These are phyloP conservation scores for Calliopum simillimum DNA, from an alignment of 2,888 invertebrate species.

Conservation along the genomic window DNA sequence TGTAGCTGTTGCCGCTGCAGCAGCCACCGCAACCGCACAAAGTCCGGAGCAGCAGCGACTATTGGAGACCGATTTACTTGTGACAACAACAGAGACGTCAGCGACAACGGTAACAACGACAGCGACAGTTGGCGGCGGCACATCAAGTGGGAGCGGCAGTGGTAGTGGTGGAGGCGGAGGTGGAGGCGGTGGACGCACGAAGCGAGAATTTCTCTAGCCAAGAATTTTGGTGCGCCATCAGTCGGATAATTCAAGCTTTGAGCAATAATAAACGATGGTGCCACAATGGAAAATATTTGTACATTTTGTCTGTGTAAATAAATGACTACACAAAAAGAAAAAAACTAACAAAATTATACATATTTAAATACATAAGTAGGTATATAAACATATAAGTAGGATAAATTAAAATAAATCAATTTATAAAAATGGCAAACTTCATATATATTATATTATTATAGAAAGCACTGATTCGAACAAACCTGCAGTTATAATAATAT, in stretches of 20 bases:
- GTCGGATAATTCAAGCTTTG: slow-evolving; percentile 61
- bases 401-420: not conserved
- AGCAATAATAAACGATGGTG: slow-evolving; percentile 44
- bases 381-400: not conserved
- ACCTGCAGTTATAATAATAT: too few species aligned
- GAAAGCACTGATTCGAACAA: too few species aligned
- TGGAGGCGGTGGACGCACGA: slow-evolving; percentile 57
- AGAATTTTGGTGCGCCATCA: slow-evolving; percentile 67
- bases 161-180: slow-evolving; percentile 46
- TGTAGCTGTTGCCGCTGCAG: slow-evolving; percentile 43
- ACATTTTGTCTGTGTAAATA: not conserved
- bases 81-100: slow-evolving; percentile 47
- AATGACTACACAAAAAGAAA: not conserved
- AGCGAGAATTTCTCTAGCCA: slow-evolving; percentile 68
- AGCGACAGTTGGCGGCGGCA: slow-evolving; percentile 35
- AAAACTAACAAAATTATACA: not conserved
- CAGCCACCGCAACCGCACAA: slow-evolving; percentile 43
- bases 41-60: slow-evolving; percentile 58
- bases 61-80: slow-evolving; percentile 56
- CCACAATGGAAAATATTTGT: not conserved
- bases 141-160: slow-evolving; percentile 42
- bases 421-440: slow-evolving; percentile 1
- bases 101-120: slow-evolving; percentile 42
- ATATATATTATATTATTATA: too few species aligned
- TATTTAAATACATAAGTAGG: not conserved